These are phyloP conservation scores for Calidris pugnax DNA, from an alignment of 2,113 vertebrate genomes.

Conservation along the genomic window DNA sequence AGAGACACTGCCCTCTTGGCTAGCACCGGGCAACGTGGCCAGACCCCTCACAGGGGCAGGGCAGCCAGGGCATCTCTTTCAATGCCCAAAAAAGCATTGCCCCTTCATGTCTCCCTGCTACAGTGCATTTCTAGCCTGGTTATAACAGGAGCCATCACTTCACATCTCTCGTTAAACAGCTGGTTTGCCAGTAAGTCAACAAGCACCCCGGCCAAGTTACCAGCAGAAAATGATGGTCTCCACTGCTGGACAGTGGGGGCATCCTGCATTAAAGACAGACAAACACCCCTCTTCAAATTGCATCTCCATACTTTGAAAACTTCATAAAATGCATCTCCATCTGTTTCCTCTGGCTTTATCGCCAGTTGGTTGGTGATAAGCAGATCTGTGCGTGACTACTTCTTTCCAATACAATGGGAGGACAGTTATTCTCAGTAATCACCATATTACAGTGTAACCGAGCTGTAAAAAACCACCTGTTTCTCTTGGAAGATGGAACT, in stretches of 20 bases:
- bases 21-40: background rate
- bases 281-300: background rate
- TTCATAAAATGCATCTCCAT: background rate
- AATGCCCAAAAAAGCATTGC: background rate
- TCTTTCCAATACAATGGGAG: background rate
- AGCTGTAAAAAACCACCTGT: background rate
- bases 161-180: background rate
- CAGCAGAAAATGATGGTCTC: background rate
- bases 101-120: background rate
- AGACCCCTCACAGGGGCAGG: background rate
- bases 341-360: background rate
- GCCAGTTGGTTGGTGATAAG: background rate
- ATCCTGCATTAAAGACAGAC: background rate
- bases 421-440: background rate
- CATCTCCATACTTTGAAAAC: background rate
- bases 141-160: background rate
- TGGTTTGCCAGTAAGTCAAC: background rate
- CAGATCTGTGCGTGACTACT: background rate
- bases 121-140: background rate
- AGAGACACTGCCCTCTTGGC: rapidly evolving
- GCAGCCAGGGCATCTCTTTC: background rate
- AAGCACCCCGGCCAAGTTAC: background rate
- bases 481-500: background rate
- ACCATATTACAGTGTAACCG: background rate
- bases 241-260: background rate